Base-by-base conservation (phyloP, 1,140 invertebrate species). In the Brachionus calyciflorus region DNA sequence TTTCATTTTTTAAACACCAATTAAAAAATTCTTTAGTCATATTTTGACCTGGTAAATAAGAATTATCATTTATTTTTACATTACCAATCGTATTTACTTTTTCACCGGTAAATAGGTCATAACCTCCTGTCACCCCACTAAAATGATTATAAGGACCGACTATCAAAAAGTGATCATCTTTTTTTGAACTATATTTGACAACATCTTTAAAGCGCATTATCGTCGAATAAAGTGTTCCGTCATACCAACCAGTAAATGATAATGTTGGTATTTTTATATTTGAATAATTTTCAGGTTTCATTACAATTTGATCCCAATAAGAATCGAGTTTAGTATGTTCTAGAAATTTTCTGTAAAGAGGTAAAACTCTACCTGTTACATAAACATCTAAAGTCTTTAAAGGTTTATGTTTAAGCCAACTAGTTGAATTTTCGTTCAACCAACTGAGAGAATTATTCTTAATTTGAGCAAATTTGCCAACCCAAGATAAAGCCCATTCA, bases 231-330 rank as follows among this genome's bases (percentile, higher is more conserved):
- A 75, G 10, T 5, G 33, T 40, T 21, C 51, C 19, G 28, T 75
- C 69, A 53, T n/a, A 75, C 69, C 69, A 75, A 0, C 69, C 69
- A 51, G 69, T 75, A 17, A 75, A 75, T 10, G 69, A 24, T 21
- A 75, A 44, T 14, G 33, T 9, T 41, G 69, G 69, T 0, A 75
- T 37, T n/a, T 37, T 75, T 3, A 75, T 75, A 5, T 75, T n/a
- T n/a, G 44, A 30, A 33, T 37, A 49, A 48, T 73, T 24, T 3
- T 73, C 21, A 1, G 41, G 17, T 17, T 28, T 73, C 2, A 73
- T 26, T 12, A 48, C 10, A 0, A 73, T 9, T 21, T 12, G 5
- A n/a, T 40, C 1, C 68, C 68, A 73, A 19, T 17, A 73, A 49
- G 10, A 26, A 37, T 73, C 68, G 3, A 49, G 49, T 3, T 12